phyloP scores from a whole-genome alignment of 2,888 invertebrate genomes.

The Lepidocyrtinus sp. region DNA sequence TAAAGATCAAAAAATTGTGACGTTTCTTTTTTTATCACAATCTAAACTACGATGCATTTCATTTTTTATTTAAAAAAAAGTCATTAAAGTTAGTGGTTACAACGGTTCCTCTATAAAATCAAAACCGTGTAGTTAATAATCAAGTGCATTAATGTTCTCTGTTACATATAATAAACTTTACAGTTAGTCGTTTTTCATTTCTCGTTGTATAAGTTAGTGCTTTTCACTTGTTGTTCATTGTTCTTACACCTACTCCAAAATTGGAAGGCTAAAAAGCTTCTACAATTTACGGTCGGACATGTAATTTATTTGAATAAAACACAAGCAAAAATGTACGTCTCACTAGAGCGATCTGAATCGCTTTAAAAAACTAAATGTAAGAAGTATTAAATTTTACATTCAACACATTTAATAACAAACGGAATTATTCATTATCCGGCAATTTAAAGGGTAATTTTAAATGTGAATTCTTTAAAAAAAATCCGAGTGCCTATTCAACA shows the following conservation, averaged over 20 bases:
- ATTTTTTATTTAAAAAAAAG: conserved; percentile 31
- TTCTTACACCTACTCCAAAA: conserved; percentile 3
- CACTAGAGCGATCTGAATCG: background rate
- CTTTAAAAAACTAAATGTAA: background rate
- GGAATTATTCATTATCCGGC: background rate
- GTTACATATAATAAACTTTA: conserved; percentile 9
- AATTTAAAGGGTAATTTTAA: too few relatives aligned
- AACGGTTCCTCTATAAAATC: conserved; percentile 44
- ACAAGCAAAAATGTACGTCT: conserved; percentile 40
- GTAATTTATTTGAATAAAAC: background rate
- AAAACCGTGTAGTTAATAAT: conserved; percentile 20
- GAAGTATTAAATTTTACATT: background rate
- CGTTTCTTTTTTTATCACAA: conserved; percentile 30
- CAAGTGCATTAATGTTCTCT: conserved; percentile 28
- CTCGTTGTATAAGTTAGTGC: conserved; percentile 49
- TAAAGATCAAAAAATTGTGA: conserved; percentile 36
- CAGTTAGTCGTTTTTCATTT: conserved; percentile 48
- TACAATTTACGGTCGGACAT: conserved; percentile 5
- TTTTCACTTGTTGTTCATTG: conserved; percentile 3
- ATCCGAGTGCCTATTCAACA: background rate
- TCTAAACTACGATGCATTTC: background rate
- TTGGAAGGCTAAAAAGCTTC: conserved; percentile 28
- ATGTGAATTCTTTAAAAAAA: background rate
- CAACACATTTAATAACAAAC: background rate
- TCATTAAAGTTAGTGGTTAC: conserved; percentile 22